Evolutionary conservation across 1,140 invertebrate genomes (phyloP).

Genomic region (Heliothis subflexa): DNA sequence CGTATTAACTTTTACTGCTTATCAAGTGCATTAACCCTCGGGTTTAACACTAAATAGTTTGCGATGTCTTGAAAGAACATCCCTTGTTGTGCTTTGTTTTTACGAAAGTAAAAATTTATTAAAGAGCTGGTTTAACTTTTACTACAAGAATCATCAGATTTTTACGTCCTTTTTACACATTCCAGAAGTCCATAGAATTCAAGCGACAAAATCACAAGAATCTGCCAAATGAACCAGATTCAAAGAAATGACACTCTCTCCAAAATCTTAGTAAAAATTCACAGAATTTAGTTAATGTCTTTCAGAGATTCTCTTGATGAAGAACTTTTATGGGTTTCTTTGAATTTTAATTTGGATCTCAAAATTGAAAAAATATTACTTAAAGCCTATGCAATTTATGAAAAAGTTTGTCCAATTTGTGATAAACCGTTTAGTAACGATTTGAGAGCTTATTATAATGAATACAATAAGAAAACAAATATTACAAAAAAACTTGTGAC

Average conservation of each 20-base stretch:
- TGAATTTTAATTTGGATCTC: background rate
- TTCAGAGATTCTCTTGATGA: slow-evolving; percentile 20
- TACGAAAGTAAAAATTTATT: background rate
- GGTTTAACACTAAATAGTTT: background rate
- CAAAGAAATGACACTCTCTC: background rate
- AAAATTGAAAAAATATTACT: background rate
- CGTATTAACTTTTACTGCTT: slow-evolving; percentile 27
- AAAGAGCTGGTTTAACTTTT: background rate
- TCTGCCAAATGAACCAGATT: slow-evolving; percentile 29
- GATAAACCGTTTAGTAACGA: background rate
- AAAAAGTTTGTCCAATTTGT: background rate
- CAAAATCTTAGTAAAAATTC: slow-evolving; percentile 30
- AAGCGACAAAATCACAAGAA: background rate
- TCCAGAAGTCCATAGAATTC: background rate
- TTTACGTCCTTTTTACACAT: slow-evolving; percentile 29
- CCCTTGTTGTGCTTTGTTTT: background rate
- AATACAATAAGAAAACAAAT: background rate
- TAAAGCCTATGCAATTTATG: background rate
- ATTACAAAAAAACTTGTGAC: background rate
- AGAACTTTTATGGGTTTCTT: slow-evolving; percentile 36
- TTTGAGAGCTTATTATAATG: background rate
- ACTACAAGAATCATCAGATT: slow-evolving; percentile 13
- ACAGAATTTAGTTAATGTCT: slow-evolving; percentile 18
- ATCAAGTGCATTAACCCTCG: slow-evolving; percentile 28
- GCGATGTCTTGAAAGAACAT: background rate